These are phyloP conservation scores for Aphis gossypii DNA, from an alignment of 1,140 invertebrate species.

Conservation along the genomic window DNA sequence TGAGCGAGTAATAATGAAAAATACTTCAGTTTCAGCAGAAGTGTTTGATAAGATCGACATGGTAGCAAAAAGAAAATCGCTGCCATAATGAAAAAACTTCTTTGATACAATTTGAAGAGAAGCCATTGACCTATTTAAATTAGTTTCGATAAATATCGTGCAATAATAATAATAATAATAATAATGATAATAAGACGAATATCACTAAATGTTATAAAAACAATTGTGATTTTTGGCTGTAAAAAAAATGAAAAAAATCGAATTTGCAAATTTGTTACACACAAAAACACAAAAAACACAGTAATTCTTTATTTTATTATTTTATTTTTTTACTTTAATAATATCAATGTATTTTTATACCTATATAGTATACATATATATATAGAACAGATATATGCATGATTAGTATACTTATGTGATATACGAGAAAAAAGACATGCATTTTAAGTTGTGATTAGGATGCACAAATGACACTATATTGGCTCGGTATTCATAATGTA, in stretches of 20 bases:
- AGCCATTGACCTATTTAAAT: slow-evolving; percentile 20
- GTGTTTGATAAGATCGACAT: background rate
- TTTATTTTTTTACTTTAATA: background rate
- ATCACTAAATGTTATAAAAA: background rate
- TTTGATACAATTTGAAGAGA: background rate
- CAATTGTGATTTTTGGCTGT: background rate
- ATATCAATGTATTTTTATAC: too few species aligned
- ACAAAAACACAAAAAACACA: background rate
- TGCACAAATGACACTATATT: background rate
- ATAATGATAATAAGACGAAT: background rate
- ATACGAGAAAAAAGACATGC: background rate
- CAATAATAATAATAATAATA: background rate
- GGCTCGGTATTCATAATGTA: background rate
- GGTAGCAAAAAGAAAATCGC: background rate
- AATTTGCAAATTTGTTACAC: background rate
- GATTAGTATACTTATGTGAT: background rate
- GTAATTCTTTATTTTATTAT: background rate
- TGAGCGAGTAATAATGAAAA: background rate
- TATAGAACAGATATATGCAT: background rate
- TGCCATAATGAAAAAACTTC: background rate
- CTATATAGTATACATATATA: too few species aligned
- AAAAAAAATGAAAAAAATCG: background rate
- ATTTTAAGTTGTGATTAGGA: background rate
- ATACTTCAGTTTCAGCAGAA: background rate
- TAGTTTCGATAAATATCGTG: background rate